Evolutionary conservation across 2,888 invertebrate species (phyloP), one percentile per base, ranked within the genome.

Genomic region (Melanophora roralis): DNA sequence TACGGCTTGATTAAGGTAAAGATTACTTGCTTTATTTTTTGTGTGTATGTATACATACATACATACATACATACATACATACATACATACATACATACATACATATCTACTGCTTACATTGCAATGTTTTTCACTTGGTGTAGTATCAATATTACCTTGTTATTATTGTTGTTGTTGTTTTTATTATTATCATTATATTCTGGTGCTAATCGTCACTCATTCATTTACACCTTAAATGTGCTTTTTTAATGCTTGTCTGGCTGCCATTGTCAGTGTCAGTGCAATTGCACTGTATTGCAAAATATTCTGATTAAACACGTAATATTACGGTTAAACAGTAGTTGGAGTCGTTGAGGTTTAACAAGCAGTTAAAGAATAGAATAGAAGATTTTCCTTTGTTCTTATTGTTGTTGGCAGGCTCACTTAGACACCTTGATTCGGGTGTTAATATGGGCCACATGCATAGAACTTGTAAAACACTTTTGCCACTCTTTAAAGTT

Each of bases 141-240:
- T 51, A 23, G 47, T 59, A 27, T 38, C 67, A 34, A 55, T 49
- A 32, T 32, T 55, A 4, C 27, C n/a, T 32, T 62, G 12, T 49
- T 51, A 16, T 19, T 64, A 19, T 12, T 73, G 32, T 59, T 59
- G 40, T 60, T 60, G 47, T 57, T 73, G 23, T 59, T 74, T 11
- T 67, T 74, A 67, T 74, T 74, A 57, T 80, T 73, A 80, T 76
- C 80, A 80, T 74, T 74, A 76, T 80, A 71, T 73, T 55, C 76
- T 80, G 80, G 80, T 80, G 80, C 80, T 80, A 80, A 80, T 80
- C 80, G 80, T 72, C 80, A 80, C 80, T 76, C 80, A 80, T 80
- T 80, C 80, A 80, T 80, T 80, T 80, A 80, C 80, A 80, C 80
- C 80, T 80, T 80, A 67, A 80, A 62, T 72, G 62, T 53, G 57